Evolutionary conservation across 2,888 invertebrate genomes (phyloP), one percentile per base, ranked within the genome.

Genomic region (Nemotelus pantherinus): DNA sequence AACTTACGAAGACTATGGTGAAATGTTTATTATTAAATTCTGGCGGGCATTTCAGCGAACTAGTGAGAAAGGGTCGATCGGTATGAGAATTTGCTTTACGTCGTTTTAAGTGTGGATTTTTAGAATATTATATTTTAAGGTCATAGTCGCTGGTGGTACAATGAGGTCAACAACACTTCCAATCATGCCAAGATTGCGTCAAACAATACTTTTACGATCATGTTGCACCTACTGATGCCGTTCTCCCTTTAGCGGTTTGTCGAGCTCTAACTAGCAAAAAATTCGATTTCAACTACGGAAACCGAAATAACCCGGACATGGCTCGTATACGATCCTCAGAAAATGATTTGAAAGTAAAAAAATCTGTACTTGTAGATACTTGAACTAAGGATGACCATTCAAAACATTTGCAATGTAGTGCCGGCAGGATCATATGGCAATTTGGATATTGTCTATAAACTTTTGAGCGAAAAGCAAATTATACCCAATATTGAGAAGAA

Each of bases 81-180:
- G 91, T 92, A 82, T 88, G 89, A 87, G 1, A 25, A 25, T 25
- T 25, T 25, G 25, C 25, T 25, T 25, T 25, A 1, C 25, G 25
- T 25, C 25, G 25, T 25, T 25, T 25, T 25, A 25, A 25, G 25
- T 25, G 25, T 25, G 0, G 25, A 57, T 77, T 25, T 25, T 78
- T 47, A 77, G 60, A n/a, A 68, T 44, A 10, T 1, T 64, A 6
- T 10, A 9, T 77, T 80, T 77, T 60, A 86, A 92, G 90, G 92
- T 99, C 0, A 91, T 99, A 81, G 91, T 99, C 63, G 96, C 98
- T 9, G 99, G 99, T 3, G 99, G 99, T 63, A 99, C 99, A 48
- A 99, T 99, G 99, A 95, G 97, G 85, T 99, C 99, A 0, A 91
- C 95, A 72, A 90, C 88, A 98, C 0, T 95, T 96, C 81, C 81